Conservation (phyloP, 2,797 vertebrate species). For the Chromis chromis region DNA sequence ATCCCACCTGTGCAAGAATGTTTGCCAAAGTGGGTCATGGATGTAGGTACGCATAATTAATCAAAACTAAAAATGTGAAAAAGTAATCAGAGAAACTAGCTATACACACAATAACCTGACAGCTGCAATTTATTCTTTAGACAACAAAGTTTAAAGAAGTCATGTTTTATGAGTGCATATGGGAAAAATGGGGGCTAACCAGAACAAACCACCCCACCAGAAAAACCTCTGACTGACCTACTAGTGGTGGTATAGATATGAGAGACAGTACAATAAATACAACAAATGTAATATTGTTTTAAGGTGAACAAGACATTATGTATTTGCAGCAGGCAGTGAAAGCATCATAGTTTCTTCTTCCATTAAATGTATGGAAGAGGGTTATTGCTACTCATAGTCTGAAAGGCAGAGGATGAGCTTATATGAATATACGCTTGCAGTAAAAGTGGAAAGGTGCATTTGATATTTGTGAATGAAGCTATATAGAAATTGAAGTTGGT, state of each 20-base stretch:
- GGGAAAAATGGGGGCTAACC: background rate
- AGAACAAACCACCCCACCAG: too few species aligned
- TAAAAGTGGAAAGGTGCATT: background rate
- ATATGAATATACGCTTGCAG: background rate
- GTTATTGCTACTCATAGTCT: background rate
- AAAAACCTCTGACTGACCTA: too few species aligned
- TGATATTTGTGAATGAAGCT: background rate
- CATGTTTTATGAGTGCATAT: too few species aligned
- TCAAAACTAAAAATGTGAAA: conserved; percentile 23
- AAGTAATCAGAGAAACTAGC: conserved; percentile 9
- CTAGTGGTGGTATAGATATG: too few species aligned
- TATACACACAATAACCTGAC: conserved; percentile 10
- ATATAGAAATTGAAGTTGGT: background rate
- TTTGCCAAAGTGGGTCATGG: conserved; percentile 35
- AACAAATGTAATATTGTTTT: background rate
- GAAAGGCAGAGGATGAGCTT: too few species aligned
- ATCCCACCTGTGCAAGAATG: conserved; percentile 30
- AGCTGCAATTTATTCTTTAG: background rate
- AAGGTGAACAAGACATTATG: background rate
- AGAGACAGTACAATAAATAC: too few species aligned
- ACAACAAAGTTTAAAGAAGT: background rate
- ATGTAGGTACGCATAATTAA: conserved; percentile 29
- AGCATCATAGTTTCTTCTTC: background rate
- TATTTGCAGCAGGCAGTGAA: background rate
- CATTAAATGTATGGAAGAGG: background rate